Evolutionary conservation across 2,113 vertebrate genomes (phyloP).

Genomic region (Cynocephalus volans): DNA sequence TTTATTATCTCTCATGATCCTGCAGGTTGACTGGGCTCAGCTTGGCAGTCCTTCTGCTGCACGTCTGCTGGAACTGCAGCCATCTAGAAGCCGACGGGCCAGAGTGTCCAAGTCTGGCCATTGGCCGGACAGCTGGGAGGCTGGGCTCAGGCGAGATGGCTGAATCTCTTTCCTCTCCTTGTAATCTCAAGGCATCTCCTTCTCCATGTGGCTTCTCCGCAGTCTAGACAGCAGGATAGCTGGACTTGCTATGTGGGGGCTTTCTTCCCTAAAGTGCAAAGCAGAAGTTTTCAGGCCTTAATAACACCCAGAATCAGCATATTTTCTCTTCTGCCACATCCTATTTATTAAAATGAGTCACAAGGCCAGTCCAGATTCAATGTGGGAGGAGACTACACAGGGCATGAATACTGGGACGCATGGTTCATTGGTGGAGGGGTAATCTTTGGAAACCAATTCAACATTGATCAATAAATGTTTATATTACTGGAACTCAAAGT

Average conservation of each 20-base stretch:
- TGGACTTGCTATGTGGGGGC: neutral
- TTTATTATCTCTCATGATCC: neutral
- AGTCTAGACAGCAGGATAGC: neutral
- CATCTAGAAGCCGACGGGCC: neutral
- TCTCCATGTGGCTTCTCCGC: neutral
- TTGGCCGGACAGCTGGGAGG: neutral
- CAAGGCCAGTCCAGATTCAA: neutral
- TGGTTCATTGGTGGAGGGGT: neutral
- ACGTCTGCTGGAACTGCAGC: neutral
- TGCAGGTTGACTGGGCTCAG: neutral
- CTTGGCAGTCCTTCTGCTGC: neutral
- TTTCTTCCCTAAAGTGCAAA: neutral
- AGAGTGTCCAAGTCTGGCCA: neutral
- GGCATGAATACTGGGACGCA: neutral
- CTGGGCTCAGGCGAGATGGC: neutral
- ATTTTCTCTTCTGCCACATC: neutral
- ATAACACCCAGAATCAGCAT: neutral
- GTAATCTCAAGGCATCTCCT: neutral
- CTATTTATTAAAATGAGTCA: constrained; percentile 36
- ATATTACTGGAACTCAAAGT: constrained; percentile 17
- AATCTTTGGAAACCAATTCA: neutral
- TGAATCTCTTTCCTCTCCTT: neutral
- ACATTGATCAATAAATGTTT: constrained; percentile 3
- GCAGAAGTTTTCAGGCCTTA: neutral
- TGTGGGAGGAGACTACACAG: neutral